phyloP scores from a whole-genome alignment of 1,140 invertebrate species.

The Drosophila nigrodunni region DNA sequence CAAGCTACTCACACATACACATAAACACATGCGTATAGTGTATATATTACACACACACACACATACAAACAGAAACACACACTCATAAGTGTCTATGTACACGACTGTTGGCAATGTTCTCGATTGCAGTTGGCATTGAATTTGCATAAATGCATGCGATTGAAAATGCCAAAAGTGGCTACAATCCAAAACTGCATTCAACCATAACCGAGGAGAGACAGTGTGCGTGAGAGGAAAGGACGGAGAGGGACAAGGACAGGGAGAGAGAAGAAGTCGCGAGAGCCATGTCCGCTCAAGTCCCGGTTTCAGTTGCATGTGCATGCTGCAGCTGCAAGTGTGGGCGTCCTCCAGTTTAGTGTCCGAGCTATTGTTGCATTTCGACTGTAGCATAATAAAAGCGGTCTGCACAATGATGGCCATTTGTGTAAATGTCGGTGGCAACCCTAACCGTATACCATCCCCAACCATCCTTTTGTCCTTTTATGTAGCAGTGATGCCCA shows the following conservation, averaged over 20 bases:
- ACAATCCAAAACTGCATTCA: slow-evolving; percentile 32
- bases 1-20: slow-evolving; percentile 12
- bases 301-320: not conserved
- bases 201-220: slow-evolving; percentile 7
- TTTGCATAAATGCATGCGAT: slow-evolving; percentile 64
- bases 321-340: not conserved
- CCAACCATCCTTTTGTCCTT: not conserved
- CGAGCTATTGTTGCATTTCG: slow-evolving; percentile 49
- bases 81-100: not conserved
- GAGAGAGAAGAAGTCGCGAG: too few relatives aligned
- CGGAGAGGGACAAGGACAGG: too few relatives aligned
- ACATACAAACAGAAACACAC: not conserved
- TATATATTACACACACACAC: slow-evolving; percentile 1
- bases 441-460: not conserved
- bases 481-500: too few relatives aligned
- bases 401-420: slow-evolving; percentile 48
- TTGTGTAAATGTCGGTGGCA: slow-evolving; percentile 52
- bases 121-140: slow-evolving; percentile 58
- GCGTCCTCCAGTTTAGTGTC: slow-evolving; percentile 27
- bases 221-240: too few relatives aligned
- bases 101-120: slow-evolving; percentile 27
- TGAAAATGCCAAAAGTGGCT: slow-evolving; percentile 59
- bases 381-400: slow-evolving; percentile 43
- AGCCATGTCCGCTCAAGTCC: not conserved
- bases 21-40: slow-evolving; percentile 5